A percentile compares a stretch with the other conserved stretches of the same genome.
These are phyloP conservation scores for Montipora capitata DNA, from an alignment of 92 coral and sea anemone species.

Conservation along the genomic window DNA sequence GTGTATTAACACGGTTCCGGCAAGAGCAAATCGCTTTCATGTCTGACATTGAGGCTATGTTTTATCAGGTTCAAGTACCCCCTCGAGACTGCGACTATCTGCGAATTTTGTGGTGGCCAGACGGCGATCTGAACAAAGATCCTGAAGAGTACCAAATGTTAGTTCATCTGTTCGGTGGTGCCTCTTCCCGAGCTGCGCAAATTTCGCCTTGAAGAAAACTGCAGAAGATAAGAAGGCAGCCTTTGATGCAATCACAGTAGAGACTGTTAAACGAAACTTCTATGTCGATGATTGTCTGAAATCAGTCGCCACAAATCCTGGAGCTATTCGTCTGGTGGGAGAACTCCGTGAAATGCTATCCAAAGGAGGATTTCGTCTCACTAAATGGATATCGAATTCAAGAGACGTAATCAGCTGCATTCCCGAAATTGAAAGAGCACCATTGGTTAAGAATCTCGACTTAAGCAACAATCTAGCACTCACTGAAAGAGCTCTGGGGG, in stretches of 20 bases:
- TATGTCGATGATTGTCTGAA: slow-evolving; percentile 38
- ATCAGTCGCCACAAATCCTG: neutral
- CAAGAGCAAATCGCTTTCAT: slow-evolving; percentile 9
- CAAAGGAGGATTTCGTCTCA: slow-evolving; percentile 3
- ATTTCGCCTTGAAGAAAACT: slow-evolving; percentile 12
- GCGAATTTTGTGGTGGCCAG: slow-evolving; percentile 23
- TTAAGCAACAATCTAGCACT: neutral
- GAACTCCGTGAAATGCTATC: neutral
- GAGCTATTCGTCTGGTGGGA: neutral
- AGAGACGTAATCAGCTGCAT: neutral
- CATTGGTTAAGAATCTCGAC: neutral
- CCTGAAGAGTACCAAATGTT: slow-evolving; percentile 30
- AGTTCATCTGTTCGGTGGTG: slow-evolving; percentile 24
- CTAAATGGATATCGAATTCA: slow-evolving; percentile 6
- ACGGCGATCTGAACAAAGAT: slow-evolving; percentile 3
- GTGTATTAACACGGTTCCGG: slow-evolving; percentile 43
- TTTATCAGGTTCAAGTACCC: slow-evolving; percentile 27
- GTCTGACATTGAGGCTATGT: too few species aligned
- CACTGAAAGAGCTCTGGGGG: neutral
- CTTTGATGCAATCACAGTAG: neutral
- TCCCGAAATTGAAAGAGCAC: neutral
- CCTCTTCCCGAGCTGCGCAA: slow-evolving; percentile 23
- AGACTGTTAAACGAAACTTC: slow-evolving; percentile 11
- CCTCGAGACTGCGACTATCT: slow-evolving; percentile 18
- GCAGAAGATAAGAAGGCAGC: neutral